Evolutionary conservation across 2,888 invertebrate genomes (phyloP), one percentile per base, ranked within the genome.

Genomic region (Cheilosia vulpina): DNA sequence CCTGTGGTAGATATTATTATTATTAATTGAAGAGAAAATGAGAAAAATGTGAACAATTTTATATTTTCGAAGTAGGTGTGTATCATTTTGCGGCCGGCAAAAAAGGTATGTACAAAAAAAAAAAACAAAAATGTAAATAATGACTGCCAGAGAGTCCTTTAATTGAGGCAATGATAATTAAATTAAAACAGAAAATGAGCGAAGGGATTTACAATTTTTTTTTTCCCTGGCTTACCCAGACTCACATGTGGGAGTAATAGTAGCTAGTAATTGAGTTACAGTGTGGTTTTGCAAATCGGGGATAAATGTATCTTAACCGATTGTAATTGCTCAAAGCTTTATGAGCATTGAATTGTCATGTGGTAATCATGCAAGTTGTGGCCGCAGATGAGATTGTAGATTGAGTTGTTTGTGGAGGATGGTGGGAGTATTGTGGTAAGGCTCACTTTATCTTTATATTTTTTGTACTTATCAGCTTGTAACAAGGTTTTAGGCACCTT

Each of bases 81-180:
- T 15, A 58, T 60, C 38, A 47, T 24, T 69, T 47, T 21, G 21
- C 3, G 19, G 24, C 0, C 19, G n/a, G 45, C 31, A 55, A 15
- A 43, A 17, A 15, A 45, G 4, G 1, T 38, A 34, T 17, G 5
- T 11, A 7, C n/a, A 34, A 13, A 38, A 38, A 34, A 34, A 34
- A 38, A 38, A 13, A 13, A 38, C 38, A 38, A 38, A 13, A 38
- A 38, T 38, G 13, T 38, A 13, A 38, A 38, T 38, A 21, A 65
- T 15, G 43, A 62, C 47, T 50, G 45, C 5, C 9, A n/a, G 52
- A 27, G 45, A 41, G 31, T 62, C 62, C 72, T 71, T 71, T 62
- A 72, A 72, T 72, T 62, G 72, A 72, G 31, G 43, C 50, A 62
- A 72, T 62, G 19, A 72, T 62, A 72, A 72, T 62, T 27, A 19